Conservation (phyloP, 2,888 invertebrate genomes). For the Scaptomyza cyrtandrae region DNA sequence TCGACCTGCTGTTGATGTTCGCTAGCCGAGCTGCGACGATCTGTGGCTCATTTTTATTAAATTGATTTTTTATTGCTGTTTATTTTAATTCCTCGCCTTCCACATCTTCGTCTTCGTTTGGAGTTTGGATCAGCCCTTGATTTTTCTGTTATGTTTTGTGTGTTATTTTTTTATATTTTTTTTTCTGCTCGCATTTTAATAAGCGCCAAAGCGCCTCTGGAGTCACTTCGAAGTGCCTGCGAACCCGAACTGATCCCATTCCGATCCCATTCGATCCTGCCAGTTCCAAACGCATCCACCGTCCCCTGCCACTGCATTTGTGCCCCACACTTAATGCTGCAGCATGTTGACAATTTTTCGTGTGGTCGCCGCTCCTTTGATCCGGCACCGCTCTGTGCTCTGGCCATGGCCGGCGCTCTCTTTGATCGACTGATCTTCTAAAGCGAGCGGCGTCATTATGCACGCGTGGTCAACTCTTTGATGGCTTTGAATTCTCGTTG, state of each 20-base stretch:
- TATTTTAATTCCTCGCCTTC: slow-evolving; percentile 69
- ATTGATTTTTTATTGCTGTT: slow-evolving; percentile 83
- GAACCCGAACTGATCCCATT: slow-evolving; percentile 35
- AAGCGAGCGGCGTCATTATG: slow-evolving; percentile 79
- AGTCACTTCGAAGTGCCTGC: slow-evolving; percentile 44
- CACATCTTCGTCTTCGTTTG: slow-evolving; percentile 14
- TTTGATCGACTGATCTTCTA: slow-evolving; percentile 78
- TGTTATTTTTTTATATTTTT: slow-evolving; percentile 5
- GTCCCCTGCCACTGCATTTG: not conserved
- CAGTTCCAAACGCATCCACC: slow-evolving; percentile 22
- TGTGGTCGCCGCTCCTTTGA: slow-evolving; percentile 72
- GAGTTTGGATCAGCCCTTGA: slow-evolving; percentile 4
- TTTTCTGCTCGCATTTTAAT: slow-evolving; percentile 63
- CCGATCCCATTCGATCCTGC: slow-evolving; percentile 39
- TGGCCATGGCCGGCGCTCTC: slow-evolving; percentile 64
- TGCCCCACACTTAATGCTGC: slow-evolving; percentile 41
- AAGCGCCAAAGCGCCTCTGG: slow-evolving; percentile 70
- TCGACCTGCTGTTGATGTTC: slow-evolving; percentile 27
- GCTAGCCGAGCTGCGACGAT: slow-evolving; percentile 22
- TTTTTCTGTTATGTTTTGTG: slow-evolving; percentile 2
- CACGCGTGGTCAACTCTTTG: slow-evolving; percentile 80
- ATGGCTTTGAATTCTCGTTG: slow-evolving; percentile 31
- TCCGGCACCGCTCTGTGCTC: slow-evolving; percentile 50
- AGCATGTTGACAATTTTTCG: slow-evolving; percentile 80
- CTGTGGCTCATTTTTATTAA: slow-evolving; percentile 67